Evolutionary conservation across 2,797 vertebrate genomes (phyloP).

Genomic region (Pogonophryne albipinna): DNA sequence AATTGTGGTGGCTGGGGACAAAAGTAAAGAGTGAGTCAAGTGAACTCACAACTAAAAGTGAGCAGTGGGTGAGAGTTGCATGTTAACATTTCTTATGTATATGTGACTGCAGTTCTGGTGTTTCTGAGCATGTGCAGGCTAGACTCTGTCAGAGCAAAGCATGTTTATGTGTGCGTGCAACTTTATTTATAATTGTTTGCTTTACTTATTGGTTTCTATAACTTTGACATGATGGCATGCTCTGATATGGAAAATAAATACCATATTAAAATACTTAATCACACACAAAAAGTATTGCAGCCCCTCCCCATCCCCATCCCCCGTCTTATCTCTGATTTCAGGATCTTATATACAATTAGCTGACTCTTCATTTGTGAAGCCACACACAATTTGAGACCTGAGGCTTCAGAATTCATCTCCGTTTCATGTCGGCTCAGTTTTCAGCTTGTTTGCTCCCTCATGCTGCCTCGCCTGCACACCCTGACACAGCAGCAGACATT

Average conservation of each 20-base stretch:
- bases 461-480: slow-evolving; percentile 63
- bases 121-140: not conserved
- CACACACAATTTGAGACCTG: slow-evolving; percentile 2
- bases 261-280: not conserved
- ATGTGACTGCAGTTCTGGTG: not conserved
- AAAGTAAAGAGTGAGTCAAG: slow-evolving; percentile 2
- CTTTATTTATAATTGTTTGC: not conserved
- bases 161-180: not conserved
- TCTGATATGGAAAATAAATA: not conserved
- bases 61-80: not conserved
- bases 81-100: not conserved
- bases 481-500: slow-evolving; percentile 76
- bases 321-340: slow-evolving; percentile 3
- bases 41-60: not conserved
- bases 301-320: accelerated
- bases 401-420: slow-evolving; percentile 8
- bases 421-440: slow-evolving; percentile 38
- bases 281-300: not conserved
- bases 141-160: not conserved
- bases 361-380: slow-evolving; percentile 30
- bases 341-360: slow-evolving; percentile 2
- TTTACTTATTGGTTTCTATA: too few relatives aligned
- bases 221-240: not conserved
- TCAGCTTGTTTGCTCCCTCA: slow-evolving; percentile 46
- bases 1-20: not conserved